These are phyloP conservation scores for Heterodera schachtii DNA, from an alignment of 1,140 invertebrate genomes.

Conservation along the genomic window DNA sequence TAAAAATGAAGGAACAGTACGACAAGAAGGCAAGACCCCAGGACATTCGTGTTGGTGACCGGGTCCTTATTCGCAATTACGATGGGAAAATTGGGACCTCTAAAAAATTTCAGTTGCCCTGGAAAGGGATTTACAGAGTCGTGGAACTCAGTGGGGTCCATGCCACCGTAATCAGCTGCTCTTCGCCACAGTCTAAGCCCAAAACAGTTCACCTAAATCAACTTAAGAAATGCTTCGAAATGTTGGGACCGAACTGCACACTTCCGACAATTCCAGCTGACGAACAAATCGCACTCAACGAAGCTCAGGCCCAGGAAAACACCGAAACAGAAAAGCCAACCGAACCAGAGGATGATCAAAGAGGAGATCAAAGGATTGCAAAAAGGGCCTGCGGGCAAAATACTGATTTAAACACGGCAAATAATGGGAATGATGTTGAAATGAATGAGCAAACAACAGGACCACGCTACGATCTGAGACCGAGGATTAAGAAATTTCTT, in stretches of 20 bases:
- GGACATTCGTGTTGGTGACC: constrained; percentile 13
- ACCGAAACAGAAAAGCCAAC: too few relatives aligned
- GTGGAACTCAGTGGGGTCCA: constrained; percentile 21
- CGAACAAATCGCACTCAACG: background rate
- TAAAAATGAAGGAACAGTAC: too few relatives aligned
- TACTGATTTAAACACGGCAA: too few relatives aligned
- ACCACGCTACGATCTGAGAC: too few relatives aligned
- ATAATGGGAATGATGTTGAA: too few relatives aligned
- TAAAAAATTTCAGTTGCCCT: too few relatives aligned
- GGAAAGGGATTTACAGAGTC: constrained; percentile 23
- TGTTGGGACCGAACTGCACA: constrained; percentile 15
- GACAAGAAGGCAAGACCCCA: constrained; percentile 18
- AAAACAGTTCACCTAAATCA: constrained; percentile 34
- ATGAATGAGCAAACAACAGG: too few relatives aligned
- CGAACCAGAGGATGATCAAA: too few relatives aligned
- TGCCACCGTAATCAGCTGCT: constrained; percentile 9
- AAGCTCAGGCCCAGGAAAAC: too few relatives aligned
- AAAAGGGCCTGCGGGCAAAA: too few relatives aligned
- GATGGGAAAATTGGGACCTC: background rate
- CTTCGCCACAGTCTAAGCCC: background rate
- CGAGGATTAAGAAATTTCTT: too few relatives aligned
- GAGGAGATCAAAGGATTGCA: too few relatives aligned
- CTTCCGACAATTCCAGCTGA: background rate
- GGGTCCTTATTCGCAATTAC: constrained; percentile 24
- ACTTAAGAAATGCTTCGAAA: constrained; percentile 26